Conservation (phyloP, 2,888 invertebrate genomes). For the Latrodectus elegans region DNA sequence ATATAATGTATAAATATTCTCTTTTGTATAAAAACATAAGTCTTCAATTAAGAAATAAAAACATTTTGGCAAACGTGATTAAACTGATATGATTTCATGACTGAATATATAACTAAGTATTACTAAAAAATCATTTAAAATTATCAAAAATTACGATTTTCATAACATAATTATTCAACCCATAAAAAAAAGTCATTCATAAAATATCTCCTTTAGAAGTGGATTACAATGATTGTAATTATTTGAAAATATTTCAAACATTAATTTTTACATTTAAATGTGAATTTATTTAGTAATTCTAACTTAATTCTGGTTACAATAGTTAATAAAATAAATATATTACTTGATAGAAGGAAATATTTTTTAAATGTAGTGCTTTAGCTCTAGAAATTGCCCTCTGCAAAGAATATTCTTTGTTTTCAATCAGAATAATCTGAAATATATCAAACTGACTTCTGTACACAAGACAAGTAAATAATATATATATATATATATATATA, state of each 20-base stretch:
- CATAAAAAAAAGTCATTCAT: not conserved
- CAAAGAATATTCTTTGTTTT: conserved; percentile 93
- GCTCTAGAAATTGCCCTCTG: conserved; percentile 84
- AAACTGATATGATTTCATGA: too few species aligned
- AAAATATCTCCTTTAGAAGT: not conserved
- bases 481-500: too few species aligned
- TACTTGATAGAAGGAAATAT: conserved; percentile 82
- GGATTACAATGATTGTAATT: not conserved
- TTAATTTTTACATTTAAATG: not conserved
- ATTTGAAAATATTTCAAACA: not conserved
- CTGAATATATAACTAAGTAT: too few species aligned
- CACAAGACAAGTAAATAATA: too few species aligned
- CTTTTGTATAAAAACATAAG: too few species aligned
- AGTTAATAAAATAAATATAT: not conserved
- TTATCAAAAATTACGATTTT: too few species aligned
- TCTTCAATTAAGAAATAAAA: too few species aligned
- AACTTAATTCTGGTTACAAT: not conserved
- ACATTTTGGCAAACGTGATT: too few species aligned
- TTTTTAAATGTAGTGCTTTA: conserved; percentile 81
- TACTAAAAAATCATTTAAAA: too few species aligned
- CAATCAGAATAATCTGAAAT: conserved; percentile 83
- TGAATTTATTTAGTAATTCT: not conserved
- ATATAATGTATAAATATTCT: too few species aligned
- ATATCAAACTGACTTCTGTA: not conserved
- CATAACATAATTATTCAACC: not conserved